Conservation (phyloP, 2,113 vertebrate species). For the Eptesicus fuscus region DNA sequence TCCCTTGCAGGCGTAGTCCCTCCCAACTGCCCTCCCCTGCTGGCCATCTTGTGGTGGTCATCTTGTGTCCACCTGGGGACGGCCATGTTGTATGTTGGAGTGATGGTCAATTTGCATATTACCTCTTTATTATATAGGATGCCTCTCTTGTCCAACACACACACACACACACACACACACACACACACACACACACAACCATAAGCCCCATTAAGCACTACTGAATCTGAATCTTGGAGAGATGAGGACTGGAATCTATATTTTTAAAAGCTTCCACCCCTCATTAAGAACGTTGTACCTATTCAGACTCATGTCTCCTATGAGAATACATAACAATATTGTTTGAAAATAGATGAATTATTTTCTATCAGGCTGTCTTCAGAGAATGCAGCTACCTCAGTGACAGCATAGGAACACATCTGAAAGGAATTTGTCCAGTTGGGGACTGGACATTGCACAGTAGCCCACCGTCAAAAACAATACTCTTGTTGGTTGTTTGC, state of each 20-base stretch:
- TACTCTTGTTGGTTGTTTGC: neutral
- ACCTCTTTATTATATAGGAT: no score
- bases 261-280: neutral
- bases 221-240: neutral
- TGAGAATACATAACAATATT: neutral
- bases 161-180: neutral
- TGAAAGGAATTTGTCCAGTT: neutral
- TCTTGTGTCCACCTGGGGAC: no score
- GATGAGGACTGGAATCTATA: neutral
- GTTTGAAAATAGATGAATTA: neutral
- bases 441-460: neutral
- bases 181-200: neutral
- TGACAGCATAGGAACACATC: neutral
- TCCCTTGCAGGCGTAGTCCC: no score
- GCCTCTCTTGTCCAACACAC: neutral
- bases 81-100: no score
- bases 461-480: neutral
- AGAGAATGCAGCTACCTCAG: neutral
- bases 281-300: neutral
- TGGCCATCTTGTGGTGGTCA: no score
- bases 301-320: neutral
- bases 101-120: no score
- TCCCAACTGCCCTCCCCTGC: no score
- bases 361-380: neutral
- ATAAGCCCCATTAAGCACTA: neutral